Percentiles rank a stretch among this genome's conserved stretches.
Evolutionary conservation across 2,113 vertebrate genomes (phyloP).

Genomic region (Ictalurus punctatus): DNA sequence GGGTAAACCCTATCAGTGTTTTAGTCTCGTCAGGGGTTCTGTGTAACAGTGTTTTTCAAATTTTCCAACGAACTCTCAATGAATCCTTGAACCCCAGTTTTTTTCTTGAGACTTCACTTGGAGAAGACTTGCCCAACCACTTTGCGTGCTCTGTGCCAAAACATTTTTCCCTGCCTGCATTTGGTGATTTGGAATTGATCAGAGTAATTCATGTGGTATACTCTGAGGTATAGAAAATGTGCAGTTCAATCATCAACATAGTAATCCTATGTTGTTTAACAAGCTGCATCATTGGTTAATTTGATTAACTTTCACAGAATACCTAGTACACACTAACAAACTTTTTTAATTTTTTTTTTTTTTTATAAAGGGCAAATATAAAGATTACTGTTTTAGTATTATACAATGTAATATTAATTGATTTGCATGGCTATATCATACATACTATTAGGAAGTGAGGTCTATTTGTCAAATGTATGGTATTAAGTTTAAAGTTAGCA

Average conservation of each 20-base stretch:
- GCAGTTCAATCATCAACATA: background rate
- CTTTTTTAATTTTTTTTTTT: background rate
- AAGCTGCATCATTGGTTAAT: background rate
- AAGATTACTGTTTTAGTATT: background rate
- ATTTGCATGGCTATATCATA: background rate
- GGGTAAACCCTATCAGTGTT: background rate
- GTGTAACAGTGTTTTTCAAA: background rate
- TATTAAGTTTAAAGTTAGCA: background rate
- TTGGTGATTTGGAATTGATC: background rate
- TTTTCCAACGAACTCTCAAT: background rate
- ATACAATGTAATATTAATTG: background rate
- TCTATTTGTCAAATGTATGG: background rate
- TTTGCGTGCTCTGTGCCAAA: background rate
- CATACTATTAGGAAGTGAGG: background rate
- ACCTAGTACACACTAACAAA: background rate
- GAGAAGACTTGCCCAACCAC: background rate
- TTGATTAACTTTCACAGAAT: background rate
- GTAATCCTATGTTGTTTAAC: background rate
- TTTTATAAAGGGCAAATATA: background rate
- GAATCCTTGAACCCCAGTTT: background rate
- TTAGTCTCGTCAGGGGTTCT: background rate
- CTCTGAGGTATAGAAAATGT: background rate
- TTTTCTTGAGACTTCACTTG: background rate
- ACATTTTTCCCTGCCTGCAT: background rate
- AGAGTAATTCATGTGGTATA: background rate